Evolutionary conservation across 2,888 invertebrate genomes (phyloP).

Genomic region (Aphidoletes aphidimyza): DNA sequence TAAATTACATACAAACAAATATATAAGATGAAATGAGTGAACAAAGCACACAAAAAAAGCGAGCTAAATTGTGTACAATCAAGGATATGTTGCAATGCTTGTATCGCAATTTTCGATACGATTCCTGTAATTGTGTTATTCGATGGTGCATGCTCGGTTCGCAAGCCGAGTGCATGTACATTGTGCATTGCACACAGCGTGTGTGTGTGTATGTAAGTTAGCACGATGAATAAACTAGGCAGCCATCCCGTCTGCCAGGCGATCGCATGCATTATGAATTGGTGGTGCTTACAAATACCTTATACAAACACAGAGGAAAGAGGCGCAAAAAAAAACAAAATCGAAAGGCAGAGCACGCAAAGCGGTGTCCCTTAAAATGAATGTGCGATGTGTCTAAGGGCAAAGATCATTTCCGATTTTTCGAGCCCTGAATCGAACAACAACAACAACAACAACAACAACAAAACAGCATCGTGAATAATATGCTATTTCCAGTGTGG

Average conservation of each 20-base stretch:
- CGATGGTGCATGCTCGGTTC: constrained; percentile 12
- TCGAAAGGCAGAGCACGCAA: too few relatives aligned
- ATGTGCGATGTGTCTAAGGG: constrained; percentile 36
- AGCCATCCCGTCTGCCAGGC: neutral
- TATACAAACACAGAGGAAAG: too few relatives aligned
- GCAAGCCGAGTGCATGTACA: constrained; percentile 2
- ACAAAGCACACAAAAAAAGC: neutral
- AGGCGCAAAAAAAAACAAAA: too few relatives aligned
- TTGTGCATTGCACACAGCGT: too few relatives aligned
- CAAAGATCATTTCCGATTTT: constrained; percentile 20
- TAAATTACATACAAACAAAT: constrained; percentile 28
- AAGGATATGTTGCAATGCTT: neutral
- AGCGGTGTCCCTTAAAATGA: too few relatives aligned
- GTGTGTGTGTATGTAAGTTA: too few relatives aligned
- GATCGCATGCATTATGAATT: constrained; percentile 46
- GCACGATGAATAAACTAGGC: too few relatives aligned
- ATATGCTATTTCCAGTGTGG: neutral
- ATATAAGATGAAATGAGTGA: neutral
- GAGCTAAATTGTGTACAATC: neutral
- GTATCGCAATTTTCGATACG: constrained; percentile 8
- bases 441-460: too few relatives aligned
- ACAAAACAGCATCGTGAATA: neutral
- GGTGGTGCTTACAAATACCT: neutral
- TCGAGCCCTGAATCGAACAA: too few relatives aligned
- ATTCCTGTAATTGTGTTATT: constrained; percentile 37